Evolutionary conservation across 2,113 vertebrate genomes (phyloP).

Genomic region (Chaetops frenatus): DNA sequence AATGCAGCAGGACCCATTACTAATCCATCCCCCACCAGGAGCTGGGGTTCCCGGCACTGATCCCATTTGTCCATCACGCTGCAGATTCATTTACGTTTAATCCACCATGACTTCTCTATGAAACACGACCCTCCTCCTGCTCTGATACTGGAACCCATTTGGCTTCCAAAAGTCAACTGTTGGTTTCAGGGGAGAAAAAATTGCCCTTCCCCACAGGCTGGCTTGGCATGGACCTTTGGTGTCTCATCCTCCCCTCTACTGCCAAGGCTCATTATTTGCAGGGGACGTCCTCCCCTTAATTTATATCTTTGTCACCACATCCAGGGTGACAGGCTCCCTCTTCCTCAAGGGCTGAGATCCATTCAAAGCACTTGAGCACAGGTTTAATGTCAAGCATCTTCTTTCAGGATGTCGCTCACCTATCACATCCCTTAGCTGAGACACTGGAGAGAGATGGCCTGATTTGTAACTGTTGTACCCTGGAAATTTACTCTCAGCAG

Average conservation of each 20-base stretch:
- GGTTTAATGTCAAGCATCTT: background rate
- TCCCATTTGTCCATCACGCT: slow-evolving; percentile 39
- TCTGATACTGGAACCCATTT: background rate
- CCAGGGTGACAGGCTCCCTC: background rate
- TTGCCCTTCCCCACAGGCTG: background rate
- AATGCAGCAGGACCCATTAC: background rate
- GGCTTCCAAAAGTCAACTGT: background rate
- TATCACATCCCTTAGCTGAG: background rate
- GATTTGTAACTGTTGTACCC: background rate
- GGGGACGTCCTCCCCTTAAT: background rate
- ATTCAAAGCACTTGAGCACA: background rate
- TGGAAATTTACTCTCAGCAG: background rate
- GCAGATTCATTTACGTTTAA: slow-evolving; percentile 18
- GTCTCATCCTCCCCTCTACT: background rate
- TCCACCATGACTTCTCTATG: background rate
- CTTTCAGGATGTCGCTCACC: background rate
- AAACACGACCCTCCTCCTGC: background rate
- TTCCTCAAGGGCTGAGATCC: background rate
- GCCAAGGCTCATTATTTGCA: background rate
- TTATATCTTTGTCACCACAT: background rate
- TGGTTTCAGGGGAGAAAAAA: background rate
- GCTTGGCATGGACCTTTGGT: rapidly evolving
- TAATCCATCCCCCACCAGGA: background rate
- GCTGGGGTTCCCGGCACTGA: background rate
- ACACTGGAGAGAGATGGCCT: background rate